These are phyloP conservation scores for Nansenia antarctica DNA, from an alignment of 2,113 vertebrate genomes.

Conservation along the genomic window DNA sequence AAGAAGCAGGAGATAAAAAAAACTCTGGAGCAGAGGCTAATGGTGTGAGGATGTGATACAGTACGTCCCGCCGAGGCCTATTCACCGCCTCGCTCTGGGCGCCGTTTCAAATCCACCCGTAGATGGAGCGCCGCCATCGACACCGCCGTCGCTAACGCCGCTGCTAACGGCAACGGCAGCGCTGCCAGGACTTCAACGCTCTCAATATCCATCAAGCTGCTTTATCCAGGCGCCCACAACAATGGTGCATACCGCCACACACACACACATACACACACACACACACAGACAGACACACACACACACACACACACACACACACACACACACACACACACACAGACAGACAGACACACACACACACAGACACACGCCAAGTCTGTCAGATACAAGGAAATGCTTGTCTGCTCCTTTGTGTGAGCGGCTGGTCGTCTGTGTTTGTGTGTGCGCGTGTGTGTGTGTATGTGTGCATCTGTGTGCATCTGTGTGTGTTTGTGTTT, in stretches of 20 bases:
- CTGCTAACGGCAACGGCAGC: background rate
- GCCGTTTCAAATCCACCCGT: no score
- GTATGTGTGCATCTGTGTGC: no score
- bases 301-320: no score
- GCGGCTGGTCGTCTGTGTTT: no score
- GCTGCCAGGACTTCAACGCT: constrained; percentile 30
- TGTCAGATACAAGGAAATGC: background rate
- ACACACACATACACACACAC: background rate
- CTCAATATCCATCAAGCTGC: constrained; percentile 36
- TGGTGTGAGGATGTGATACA: constrained; percentile 56
- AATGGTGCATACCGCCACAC: background rate
- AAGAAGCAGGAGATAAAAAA: constrained; percentile 39
- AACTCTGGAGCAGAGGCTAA: constrained; percentile 41
- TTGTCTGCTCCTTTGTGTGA: background rate
- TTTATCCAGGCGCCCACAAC: constrained; percentile 33
- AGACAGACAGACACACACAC: constrained; percentile 14
- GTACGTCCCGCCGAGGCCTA: no score
- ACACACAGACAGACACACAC: background rate
- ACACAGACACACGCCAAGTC: background rate
- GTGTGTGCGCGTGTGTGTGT: no score
- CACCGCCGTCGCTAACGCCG: no score
- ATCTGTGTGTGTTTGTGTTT: no score
- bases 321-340: no score
- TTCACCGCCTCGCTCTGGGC: no score
- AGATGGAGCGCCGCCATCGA: no score